phyloP scores from a whole-genome alignment of 2,888 invertebrate genomes.

The Nysson spinosus region DNA sequence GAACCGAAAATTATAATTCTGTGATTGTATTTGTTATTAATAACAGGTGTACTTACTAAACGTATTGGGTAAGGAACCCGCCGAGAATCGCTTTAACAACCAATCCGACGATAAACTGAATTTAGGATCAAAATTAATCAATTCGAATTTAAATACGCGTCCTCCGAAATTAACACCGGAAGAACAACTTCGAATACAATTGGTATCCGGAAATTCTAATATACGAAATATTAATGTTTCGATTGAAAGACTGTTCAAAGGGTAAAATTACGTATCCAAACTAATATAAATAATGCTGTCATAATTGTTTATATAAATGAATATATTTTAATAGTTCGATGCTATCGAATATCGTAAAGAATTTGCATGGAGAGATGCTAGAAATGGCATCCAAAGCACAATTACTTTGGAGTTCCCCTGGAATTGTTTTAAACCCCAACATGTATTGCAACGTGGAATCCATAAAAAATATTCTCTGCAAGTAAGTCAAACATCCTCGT shows the following conservation, averaged over 20 bases:
- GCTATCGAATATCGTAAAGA: conserved; percentile 47
- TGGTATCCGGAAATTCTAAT: conserved; percentile 54
- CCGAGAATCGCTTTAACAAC: not conserved
- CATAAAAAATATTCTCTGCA: conserved; percentile 51
- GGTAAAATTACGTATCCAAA: too few relatives aligned
- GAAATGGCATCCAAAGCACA: conserved; percentile 67
- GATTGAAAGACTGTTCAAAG: conserved; percentile 60
- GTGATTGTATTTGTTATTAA: too few relatives aligned
- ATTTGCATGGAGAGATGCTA: conserved; percentile 53
- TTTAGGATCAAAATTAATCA: conserved; percentile 2
- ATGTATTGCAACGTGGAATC: conserved; percentile 49
- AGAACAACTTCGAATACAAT: conserved; percentile 32
- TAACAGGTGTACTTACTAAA: conserved; percentile 63
- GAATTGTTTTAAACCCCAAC: conserved; percentile 64
- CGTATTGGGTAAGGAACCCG: conserved; percentile 31
- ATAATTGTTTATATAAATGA: too few relatives aligned
- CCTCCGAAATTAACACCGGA: conserved; percentile 24
- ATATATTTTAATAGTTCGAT: too few relatives aligned
- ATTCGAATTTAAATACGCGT: conserved; percentile 3
- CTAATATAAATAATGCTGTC: too few relatives aligned
- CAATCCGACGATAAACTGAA: not conserved
- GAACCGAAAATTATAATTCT: not conserved
- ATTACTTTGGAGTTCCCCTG: conserved; percentile 68
- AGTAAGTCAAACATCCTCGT: too few relatives aligned
- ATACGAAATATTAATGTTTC: conserved; percentile 58